Evolutionary conservation across 2,797 vertebrate genomes (phyloP), one percentile per base, ranked within the genome.

Genomic region (Arremon brunneinucha): DNA sequence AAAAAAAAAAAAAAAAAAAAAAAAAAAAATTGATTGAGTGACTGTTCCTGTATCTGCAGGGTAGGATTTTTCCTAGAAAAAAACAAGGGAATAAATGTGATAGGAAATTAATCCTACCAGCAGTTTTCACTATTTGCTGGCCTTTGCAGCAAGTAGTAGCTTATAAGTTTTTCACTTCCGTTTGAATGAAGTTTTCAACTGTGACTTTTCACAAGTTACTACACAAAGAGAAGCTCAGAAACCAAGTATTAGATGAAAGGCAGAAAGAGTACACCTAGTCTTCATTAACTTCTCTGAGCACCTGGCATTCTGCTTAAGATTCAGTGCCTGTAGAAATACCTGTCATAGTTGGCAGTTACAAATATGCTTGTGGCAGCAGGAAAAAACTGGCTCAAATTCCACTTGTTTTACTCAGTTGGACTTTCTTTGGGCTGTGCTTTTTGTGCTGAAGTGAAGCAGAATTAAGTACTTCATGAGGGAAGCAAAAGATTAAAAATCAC

Each of bases 351-450:
- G 92, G 94, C 90, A 94, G 86, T 68, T 93, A 79, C 28, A 86
- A 88, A 95, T 80, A 64, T 21, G 63, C 92, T 93, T 94, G 92
- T 89, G 68, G 81, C 68, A 96, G 93, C 92, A 93, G 78, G 81
- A 95, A 94, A 90, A 91, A 85, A 85, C 52, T 95, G 88, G 92
- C 77, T 90, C 64, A 85, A 82, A 75, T 85, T 84, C 49, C 0
- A 0, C 44, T 89, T 3, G 0, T 92, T 96, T 93, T 82, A 95
- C 37, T 85, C 49, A 56, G 34, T 8, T 17, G 9, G 28, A 35
- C 44, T 89, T 76, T 79, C 70, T 90, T 75, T 59, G 26, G 26
- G 18, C 11, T 78, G 75, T 82, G 72, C 20, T 89, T 82, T 90
- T 64, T 60, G 35, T 83, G 65, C 49, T 4, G 15, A 60, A 2